Evolutionary conservation across 2,797 vertebrate species (phyloP).

Genomic region (Chiroxiphia lanceolata): DNA sequence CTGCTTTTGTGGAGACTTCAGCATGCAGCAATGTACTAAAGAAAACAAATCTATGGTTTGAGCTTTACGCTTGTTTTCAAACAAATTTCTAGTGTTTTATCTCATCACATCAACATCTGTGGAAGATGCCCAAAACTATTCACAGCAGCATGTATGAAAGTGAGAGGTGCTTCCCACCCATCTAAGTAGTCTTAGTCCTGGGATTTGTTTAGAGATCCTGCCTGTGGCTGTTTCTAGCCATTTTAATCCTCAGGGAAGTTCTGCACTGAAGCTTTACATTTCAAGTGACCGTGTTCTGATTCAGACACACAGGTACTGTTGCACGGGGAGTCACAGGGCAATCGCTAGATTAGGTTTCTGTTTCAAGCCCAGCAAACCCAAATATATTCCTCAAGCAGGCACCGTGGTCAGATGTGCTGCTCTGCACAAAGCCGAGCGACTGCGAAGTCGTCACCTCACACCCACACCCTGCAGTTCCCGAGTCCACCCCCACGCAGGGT

Average conservation of each 20-base stretch:
- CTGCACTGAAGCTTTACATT: background rate
- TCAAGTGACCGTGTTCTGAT: background rate
- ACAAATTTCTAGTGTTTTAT: background rate
- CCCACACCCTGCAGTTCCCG: background rate
- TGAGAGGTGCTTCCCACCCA: background rate
- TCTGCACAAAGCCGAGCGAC: background rate
- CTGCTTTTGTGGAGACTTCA: background rate
- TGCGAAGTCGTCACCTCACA: fast-evolving
- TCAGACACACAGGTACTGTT: background rate
- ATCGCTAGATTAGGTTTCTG: fast-evolving
- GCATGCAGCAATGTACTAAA: background rate
- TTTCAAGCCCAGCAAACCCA: background rate
- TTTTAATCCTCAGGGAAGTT: background rate
- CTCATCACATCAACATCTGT: background rate
- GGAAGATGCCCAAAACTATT: background rate
- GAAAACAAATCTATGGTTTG: background rate
- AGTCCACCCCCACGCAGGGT: background rate
- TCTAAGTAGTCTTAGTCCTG: background rate
- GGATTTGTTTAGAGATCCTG: background rate
- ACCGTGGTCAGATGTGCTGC: background rate
- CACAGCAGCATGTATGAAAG: background rate
- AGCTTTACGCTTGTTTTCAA: background rate
- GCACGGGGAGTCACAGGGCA: background rate
- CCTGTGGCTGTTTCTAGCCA: background rate
- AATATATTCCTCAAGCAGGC: background rate